A percentile compares a stretch with the other conserved stretches of the same genome.
Evolutionary conservation across 2,797 vertebrate species (phyloP).

Genomic region (Tarsius wallacei): DNA sequence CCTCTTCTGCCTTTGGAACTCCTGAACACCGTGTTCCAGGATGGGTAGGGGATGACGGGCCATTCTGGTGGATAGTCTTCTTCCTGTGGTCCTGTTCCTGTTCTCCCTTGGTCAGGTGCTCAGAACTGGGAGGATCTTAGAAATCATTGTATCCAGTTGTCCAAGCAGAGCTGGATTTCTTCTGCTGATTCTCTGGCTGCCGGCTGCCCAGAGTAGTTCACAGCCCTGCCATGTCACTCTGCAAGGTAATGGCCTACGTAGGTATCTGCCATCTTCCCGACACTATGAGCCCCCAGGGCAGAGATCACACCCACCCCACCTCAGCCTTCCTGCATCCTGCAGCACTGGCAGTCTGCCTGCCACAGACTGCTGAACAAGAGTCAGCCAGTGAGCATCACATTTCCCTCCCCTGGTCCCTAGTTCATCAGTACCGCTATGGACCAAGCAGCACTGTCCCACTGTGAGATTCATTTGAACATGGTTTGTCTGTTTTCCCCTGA

Average conservation of each 20-base stretch:
- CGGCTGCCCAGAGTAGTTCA: background rate
- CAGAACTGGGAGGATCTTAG: background rate
- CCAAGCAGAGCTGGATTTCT: background rate
- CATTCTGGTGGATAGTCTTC: background rate
- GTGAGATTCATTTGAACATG: background rate
- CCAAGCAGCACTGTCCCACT: background rate
- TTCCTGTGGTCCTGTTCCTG: background rate
- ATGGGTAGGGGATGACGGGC: background rate
- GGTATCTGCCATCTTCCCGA: background rate
- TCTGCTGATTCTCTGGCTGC: background rate
- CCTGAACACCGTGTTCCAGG: background rate
- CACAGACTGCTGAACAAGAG: fast-evolving
- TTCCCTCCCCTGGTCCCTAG: background rate
- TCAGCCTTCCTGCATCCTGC: background rate
- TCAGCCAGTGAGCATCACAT: background rate
- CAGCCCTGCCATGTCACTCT: background rate
- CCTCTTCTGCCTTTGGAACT: background rate
- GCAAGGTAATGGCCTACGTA: background rate
- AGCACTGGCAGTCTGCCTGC: background rate
- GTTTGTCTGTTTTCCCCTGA: background rate
- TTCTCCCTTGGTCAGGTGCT: background rate
- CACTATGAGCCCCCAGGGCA: fast-evolving
- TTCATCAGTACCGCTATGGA: fast-evolving
- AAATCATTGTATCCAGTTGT: background rate
- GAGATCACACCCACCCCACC: background rate